Evolutionary conservation across 2,888 invertebrate species (phyloP).

Genomic region (Augiades crinisus): DNA sequence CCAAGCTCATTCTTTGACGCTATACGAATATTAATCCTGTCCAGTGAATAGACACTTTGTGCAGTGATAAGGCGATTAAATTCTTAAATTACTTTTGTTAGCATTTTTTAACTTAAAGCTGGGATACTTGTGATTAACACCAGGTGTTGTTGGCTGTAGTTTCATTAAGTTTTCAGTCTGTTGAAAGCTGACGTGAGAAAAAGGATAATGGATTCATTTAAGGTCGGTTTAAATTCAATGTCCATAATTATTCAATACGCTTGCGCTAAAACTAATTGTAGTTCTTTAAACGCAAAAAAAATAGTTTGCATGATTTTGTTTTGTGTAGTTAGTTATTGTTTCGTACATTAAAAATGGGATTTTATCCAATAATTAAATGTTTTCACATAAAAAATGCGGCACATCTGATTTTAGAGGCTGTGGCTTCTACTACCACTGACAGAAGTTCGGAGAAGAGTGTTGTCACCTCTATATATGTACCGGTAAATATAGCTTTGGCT

Average conservation of each 20-base stretch:
- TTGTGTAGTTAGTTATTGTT: not conserved
- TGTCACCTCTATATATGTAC: too few relatives aligned
- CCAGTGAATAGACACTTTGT: conserved; percentile 46
- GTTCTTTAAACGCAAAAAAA: not conserved
- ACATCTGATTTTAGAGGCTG: too few relatives aligned
- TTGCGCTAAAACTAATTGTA: not conserved
- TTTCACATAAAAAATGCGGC: too few relatives aligned
- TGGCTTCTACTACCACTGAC: too few relatives aligned
- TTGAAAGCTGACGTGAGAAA: conserved; percentile 4
- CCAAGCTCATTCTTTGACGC: conserved; percentile 59
- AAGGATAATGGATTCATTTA: not conserved
- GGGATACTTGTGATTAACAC: not conserved
- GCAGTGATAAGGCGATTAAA: conserved; percentile 24
- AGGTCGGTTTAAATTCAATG: conserved; percentile 9
- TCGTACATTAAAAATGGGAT: not conserved
- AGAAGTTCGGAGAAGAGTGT: too few relatives aligned
- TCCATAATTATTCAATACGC: conserved; percentile 6
- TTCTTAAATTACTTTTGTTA: conserved; percentile 10
- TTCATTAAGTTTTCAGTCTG: conserved; percentile 3
- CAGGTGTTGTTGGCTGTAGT: not conserved
- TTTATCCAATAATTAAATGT: too few relatives aligned
- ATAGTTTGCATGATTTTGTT: not conserved
- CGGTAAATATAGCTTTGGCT: too few relatives aligned
- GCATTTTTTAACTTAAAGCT: not conserved
- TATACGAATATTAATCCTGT: conserved; percentile 59